Evolutionary conservation across 2,113 vertebrate species (phyloP), one percentile per base, ranked within the genome.

Genomic region (Brachyhypopomus gauderio): DNA sequence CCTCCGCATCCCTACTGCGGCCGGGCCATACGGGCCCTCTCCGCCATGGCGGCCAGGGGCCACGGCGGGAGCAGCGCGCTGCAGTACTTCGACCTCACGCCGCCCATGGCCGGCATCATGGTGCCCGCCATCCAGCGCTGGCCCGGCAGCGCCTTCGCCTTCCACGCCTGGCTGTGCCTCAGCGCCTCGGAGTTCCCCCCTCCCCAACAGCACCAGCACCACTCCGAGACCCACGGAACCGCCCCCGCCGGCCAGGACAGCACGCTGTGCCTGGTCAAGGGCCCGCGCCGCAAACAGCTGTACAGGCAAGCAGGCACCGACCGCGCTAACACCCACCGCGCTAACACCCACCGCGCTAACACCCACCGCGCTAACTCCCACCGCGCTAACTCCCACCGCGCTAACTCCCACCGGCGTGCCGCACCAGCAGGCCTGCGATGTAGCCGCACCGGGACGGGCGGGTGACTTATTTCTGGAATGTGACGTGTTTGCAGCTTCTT

Each of bases 21-120:
- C 0, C 92, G 93, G 0, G 79, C 95, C 27, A 93, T 98, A 80
- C 91, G 96, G 1, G 95, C 92, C 0, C 91, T 99, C 6, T 96
- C 95, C 0, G 94, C 96, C 77, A 98, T 98, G 95, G 96, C 96
- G 0, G 91, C 93, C 70, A 92, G 88, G 0, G 93, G 88, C 0
- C 93, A 93, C 20, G 94, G 94, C 0, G 88, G 92, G 0, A 86
- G 91, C 2, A 93, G 95, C 0, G 95, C 97, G 0, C 87, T 98
- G 77, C 94, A 94, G 89, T 96, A 97, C 89, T 99, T 99, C 8
- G 97, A 99, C 85, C 93, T 99, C 78, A 95, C 92, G 0, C 97
- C 96, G 0, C 93, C 96, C 16, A 98, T 99, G 98, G 96, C 98
- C 0, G 98, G 98, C 20, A 97, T 99, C 78, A 98, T 97, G 96